phyloP scores from a whole-genome alignment of 2,888 invertebrate genomes.

The Acanthosepion lycidas region DNA sequence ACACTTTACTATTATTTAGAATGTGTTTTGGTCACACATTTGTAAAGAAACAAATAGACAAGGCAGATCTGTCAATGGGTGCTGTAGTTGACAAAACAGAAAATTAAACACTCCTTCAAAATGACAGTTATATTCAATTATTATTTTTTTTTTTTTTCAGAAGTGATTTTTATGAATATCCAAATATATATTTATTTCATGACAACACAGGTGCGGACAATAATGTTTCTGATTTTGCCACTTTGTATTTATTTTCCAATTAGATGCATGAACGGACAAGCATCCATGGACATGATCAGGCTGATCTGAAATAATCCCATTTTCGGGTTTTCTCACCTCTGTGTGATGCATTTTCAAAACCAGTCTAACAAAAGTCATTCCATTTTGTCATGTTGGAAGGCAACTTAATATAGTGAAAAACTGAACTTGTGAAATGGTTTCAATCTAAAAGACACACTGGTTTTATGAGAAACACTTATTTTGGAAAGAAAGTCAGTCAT shows the following conservation, averaged over 20 bases:
- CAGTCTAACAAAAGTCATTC: too few species aligned
- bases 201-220: not conserved
- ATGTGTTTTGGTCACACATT: not conserved
- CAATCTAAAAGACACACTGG: too few species aligned
- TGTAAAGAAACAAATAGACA: not conserved
- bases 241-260: not conserved
- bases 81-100: not conserved
- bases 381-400: too few species aligned
- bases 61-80: not conserved
- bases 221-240: not conserved
- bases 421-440: too few species aligned
- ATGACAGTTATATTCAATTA: not conserved
- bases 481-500: too few species aligned
- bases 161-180: not conserved
- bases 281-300: not conserved
- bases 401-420: too few species aligned
- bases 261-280: not conserved
- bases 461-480: too few species aligned
- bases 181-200: not conserved
- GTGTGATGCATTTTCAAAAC: too few species aligned
- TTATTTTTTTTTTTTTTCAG: not conserved
- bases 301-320: too few species aligned
- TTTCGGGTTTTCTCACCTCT: too few species aligned
- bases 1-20: not conserved
- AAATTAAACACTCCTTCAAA: not conserved